Base-by-base conservation (phyloP, 2,888 invertebrate genomes). In the Ditula angustiorana region DNA sequence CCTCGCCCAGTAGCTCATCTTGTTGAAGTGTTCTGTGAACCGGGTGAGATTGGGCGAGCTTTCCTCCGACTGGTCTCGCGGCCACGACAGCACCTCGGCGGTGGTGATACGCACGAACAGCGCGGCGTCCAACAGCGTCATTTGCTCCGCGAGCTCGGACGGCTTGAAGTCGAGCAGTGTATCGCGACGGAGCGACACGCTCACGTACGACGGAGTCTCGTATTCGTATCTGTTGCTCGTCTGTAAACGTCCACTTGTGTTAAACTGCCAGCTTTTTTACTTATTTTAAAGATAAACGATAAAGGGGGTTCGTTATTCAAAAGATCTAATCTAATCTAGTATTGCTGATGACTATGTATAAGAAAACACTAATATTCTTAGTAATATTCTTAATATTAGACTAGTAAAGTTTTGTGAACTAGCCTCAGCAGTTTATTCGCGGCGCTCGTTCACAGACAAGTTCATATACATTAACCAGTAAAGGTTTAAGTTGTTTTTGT, bases 1-100 rank as follows among this genome's bases (percentile, higher is more conserved):
- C 61, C 99, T 94, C 44, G 98, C 98, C 99, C 99, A 99, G 82
- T 97, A 99, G 65, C 99, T 99, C 98, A 99, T 98, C 92, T 99
- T 99, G 86, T 99, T 99, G 88, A 99, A 99, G 90, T 99, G 99
- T 85, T 99, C 99, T 0, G 99, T 99, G 85, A 99, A 99, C 72
- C 96, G 94, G 30, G 98, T 99, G 64, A 99, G 94, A 89, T 99
- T 99, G 2, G 99, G 99, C 81, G 99, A 98, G 74, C 97, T 95
- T 83, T 99, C 99, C 87, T 99, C 99, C 71, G 97, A 98, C 88
- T 99, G 99, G 85, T 99, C 98, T 79, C 98, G 96, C 35, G 99
- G 98, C 99, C 99, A 99, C 74, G 98, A 96, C 71, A 99, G 92
- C 69, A 99, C 97, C 92, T 99, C 99, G 0, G 99, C 98, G 68